These are phyloP conservation scores for Rattus norvegicus DNA, from an alignment of 2,113 vertebrate species.

Conservation along the genomic window DNA sequence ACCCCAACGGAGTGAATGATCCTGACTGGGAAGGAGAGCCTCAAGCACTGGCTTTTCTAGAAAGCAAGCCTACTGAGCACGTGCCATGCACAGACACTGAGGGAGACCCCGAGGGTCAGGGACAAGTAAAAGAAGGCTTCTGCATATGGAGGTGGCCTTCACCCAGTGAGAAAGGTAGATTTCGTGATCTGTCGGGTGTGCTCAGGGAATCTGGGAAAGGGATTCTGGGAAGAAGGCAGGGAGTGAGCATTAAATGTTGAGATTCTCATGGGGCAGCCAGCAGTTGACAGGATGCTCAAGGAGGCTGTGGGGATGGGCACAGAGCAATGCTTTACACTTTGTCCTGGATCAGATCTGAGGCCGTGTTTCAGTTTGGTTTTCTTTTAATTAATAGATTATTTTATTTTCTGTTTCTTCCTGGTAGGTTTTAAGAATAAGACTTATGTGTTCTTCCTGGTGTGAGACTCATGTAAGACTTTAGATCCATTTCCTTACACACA, in stretches of 20 bases:
- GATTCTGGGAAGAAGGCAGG: neutral
- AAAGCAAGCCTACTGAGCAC: neutral
- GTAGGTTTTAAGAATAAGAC: neutral
- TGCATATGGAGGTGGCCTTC: neutral
- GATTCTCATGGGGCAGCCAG: neutral
- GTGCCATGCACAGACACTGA: neutral
- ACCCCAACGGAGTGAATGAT: neutral
- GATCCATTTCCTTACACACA: neutral
- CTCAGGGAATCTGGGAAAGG: neutral
- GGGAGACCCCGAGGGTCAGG: neutral
- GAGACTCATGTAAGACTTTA: neutral
- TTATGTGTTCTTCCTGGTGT: neutral
- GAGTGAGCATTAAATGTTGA: neutral
- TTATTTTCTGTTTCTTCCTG: neutral
- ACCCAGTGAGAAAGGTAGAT: neutral
- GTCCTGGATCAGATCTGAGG: neutral
- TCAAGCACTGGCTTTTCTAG: neutral
- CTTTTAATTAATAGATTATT: neutral
- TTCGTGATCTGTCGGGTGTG: fast-evolving
- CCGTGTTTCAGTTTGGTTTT: neutral
- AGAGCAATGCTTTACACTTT: neutral
- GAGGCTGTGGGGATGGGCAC: neutral
- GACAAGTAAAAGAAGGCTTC: neutral
- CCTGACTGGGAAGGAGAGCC: neutral
- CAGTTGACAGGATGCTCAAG: neutral